These are phyloP conservation scores for Rattus rattus DNA, from an alignment of 2,113 vertebrate genomes.

Conservation along the genomic window DNA sequence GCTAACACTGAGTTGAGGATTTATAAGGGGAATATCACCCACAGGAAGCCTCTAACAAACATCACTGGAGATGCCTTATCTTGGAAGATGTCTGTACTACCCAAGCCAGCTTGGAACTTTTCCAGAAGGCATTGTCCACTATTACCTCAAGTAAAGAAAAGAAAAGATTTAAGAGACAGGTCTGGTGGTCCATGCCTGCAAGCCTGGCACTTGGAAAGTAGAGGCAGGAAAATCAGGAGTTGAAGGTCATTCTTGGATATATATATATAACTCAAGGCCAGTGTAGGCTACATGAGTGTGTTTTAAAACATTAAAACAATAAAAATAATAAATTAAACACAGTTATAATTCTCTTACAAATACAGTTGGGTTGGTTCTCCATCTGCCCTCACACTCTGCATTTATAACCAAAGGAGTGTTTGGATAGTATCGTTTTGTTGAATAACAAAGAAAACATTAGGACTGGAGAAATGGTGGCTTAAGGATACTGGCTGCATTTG, in stretches of 20 bases:
- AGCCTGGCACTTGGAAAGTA: not conserved
- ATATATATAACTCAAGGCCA: not conserved
- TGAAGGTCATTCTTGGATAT: too few relatives aligned
- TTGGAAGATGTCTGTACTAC: not conserved
- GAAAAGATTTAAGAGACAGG: not conserved
- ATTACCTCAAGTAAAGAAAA: constrained; percentile 11
- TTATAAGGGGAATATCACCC: not conserved
- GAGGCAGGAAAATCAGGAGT: not conserved
- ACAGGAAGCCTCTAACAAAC: not conserved
- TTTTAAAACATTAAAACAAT: not conserved
- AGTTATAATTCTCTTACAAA: not conserved
- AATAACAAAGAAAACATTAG: not conserved
- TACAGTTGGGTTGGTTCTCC: not conserved
- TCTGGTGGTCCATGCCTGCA: not conserved
- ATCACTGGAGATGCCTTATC: not conserved
- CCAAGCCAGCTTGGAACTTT: not conserved
- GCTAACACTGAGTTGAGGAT: not conserved
- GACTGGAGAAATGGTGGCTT: not conserved
- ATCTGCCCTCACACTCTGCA: not conserved
- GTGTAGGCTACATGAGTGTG: not conserved
- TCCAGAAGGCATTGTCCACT: not conserved
- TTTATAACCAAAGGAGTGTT: not conserved
- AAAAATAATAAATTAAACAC: not conserved
- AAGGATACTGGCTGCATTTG: not conserved
- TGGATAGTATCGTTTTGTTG: not conserved